Evolutionary conservation across 2,888 invertebrate genomes (phyloP), one percentile per base, ranked within the genome.

Genomic region (Pseudanteris insignis): DNA sequence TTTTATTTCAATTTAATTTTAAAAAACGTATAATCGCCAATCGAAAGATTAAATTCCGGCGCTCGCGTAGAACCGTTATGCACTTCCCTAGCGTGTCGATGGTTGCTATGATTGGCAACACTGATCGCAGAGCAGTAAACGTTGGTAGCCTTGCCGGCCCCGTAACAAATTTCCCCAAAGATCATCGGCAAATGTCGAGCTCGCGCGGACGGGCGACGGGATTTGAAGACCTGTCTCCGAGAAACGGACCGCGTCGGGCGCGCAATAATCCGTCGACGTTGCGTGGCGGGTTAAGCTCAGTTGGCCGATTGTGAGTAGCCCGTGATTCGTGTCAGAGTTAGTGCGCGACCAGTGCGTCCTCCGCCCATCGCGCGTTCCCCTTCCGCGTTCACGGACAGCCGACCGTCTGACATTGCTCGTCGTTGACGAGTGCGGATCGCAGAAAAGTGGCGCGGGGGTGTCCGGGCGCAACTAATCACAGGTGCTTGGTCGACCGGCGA

Each of bases 201-300:
- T 59, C 59, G 54, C 54, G 58, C 58, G 63, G 37, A 55, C 58
- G 32, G 46, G 59, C 41, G 63, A 55, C 61, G 55, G 62, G 50
- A 63, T 48, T 26, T 36, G 53, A 51, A 47, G 57, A 57, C 62
- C 62, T 53, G 62, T 57, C 43, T 44, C 37, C 44, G 47, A 30
- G 41, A 32, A 38, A 43, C 24, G 53, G 38, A 38, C 50, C 53
- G 61, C 38, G 54, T 54, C 50, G 32, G 44, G 32, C 38, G 44
- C 32, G 24, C 21, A 28, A 24, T 18, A 41, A 15, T 43, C 30
- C 43, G 40, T 34, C 30, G 30, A 29, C 53, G 32, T 43, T 28
- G 32, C 40, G 40, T 43, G 30, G 7, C 32, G 43, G 40, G 15
- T 3, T 8, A 26, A 33, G 24, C 34, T 26, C 21, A 15, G 21